Base-by-base conservation (phyloP, 1,140 invertebrate species). In the Propsilocerus akamusi region DNA sequence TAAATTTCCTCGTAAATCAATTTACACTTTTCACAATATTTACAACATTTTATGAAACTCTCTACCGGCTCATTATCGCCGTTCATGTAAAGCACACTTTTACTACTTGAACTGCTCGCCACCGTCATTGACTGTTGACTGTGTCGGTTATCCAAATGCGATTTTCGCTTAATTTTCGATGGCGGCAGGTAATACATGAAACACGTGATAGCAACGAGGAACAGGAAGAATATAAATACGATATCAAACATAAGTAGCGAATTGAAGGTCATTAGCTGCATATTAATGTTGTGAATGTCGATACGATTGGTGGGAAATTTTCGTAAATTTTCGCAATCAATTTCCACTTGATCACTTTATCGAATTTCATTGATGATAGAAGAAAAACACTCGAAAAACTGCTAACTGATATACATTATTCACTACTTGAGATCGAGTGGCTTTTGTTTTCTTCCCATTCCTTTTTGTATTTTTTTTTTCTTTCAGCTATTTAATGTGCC, bases 161-260 rank as follows among this genome's bases (percentile, higher is more conserved):
- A 41, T 41, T 41, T 41, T 7, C 34, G 34, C 10, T 41, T 41
- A 41, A 54, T 58, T 47, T 58, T 61, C 46, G 57, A 58, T 5
- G 66, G 67, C 3, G 81, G 83, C 61, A 84, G 72, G 61, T 84
- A 86, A 64, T 85, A 84, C 55, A 82, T 78, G 54, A 85, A 68
- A 59, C 83, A 86, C 52, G 81, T 83, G 51, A 86, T 80, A 37
- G 79, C 81, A 56, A 85, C 76, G 57, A 85, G 75, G 66, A 86
- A 86, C 57, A 86, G 71, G 68, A 86, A 86, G 68, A 86, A 85
- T 68, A 84, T 71, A 71, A 86, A 86, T 63, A 85, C 82, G 62
- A 84, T 74, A 68, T 86, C 81, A 74, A 86, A 86, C 81, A 86
- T 84, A 70, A 85, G 76, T 62, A 86, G 73, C 57, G 81, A 84